These are phyloP conservation scores for Dendrolimus pini DNA, from an alignment of 2,888 invertebrate species.

Conservation along the genomic window DNA sequence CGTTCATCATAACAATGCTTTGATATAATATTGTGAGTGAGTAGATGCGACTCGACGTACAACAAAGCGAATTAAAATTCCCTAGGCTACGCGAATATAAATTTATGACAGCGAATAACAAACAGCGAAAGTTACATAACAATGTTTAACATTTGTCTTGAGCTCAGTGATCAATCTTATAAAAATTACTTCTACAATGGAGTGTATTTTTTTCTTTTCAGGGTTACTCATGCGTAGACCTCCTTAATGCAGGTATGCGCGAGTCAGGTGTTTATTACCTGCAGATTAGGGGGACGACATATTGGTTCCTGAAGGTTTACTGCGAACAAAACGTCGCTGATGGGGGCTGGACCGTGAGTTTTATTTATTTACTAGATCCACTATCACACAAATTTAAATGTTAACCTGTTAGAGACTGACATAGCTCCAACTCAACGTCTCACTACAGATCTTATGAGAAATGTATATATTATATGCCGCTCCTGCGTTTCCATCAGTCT, in stretches of 20 bases:
- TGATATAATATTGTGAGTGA: slow-evolving; percentile 6
- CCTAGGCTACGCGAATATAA: slow-evolving; percentile 19
- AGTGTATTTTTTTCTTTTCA: slow-evolving; percentile 36
- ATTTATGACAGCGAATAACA: slow-evolving; percentile 20
- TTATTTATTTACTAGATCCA: no score
- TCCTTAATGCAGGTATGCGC: slow-evolving; percentile 89
- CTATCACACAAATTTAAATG: no score
- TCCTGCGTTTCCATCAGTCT: no score
- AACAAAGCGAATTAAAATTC: slow-evolving; percentile 20
- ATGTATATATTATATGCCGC: no score
- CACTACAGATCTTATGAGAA: no score
- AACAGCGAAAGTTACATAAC: slow-evolving; percentile 15
- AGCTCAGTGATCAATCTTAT: no score
- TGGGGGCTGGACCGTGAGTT: slow-evolving; percentile 94
- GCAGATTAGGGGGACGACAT: slow-evolving; percentile 93
- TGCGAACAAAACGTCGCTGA: slow-evolving; percentile 93
- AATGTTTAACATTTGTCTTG: background rate
- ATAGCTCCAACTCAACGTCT: no score
- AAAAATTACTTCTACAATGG: background rate
- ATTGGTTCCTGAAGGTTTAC: slow-evolving; percentile 94
- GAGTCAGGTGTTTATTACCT: slow-evolving; percentile 93
- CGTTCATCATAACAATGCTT: slow-evolving; percentile 3
- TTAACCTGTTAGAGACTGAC: no score
- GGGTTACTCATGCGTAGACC: slow-evolving; percentile 93
- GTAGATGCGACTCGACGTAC: slow-evolving; percentile 1